phyloP scores from a whole-genome alignment of 2,113 vertebrate species.

The Okapia johnstoni region DNA sequence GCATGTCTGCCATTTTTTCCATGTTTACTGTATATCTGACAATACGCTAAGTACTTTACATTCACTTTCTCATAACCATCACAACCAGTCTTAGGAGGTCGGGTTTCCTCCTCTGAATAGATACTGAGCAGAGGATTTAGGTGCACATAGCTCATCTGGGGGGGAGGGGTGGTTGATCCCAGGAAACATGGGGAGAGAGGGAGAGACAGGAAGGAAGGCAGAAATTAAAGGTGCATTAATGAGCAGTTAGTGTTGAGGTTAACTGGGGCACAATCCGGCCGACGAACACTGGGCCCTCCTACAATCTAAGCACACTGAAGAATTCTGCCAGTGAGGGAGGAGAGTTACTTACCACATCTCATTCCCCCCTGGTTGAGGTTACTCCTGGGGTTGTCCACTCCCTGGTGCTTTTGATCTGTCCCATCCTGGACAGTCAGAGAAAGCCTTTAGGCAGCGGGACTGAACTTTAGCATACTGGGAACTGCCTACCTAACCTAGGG shows the following conservation, averaged over 20 bases:
- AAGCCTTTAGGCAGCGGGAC: not conserved
- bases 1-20: not conserved
- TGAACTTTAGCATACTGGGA: not conserved
- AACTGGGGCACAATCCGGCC: too few relatives aligned
- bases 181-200: not conserved
- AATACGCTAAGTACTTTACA: not conserved
- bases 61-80: not conserved
- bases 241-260: too few relatives aligned
- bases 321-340: not conserved
- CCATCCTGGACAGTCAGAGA: not conserved
- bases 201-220: not conserved
- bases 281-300: fast-evolving
- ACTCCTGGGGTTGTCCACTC: not conserved
- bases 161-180: not conserved
- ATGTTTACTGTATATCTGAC: not conserved
- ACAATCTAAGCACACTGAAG: not conserved
- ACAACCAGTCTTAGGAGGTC: not conserved
- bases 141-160: not conserved
- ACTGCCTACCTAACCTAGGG: too few relatives aligned
- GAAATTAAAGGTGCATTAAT: fast-evolving
- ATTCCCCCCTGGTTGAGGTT: not conserved
- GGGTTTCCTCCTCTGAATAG: not conserved
- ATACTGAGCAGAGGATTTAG: not conserved
- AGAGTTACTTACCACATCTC: not conserved
- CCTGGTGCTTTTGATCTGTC: not conserved